Evolutionary conservation across 2,113 vertebrate genomes (phyloP).

Genomic region (Cyphotilapia sp.): DNA sequence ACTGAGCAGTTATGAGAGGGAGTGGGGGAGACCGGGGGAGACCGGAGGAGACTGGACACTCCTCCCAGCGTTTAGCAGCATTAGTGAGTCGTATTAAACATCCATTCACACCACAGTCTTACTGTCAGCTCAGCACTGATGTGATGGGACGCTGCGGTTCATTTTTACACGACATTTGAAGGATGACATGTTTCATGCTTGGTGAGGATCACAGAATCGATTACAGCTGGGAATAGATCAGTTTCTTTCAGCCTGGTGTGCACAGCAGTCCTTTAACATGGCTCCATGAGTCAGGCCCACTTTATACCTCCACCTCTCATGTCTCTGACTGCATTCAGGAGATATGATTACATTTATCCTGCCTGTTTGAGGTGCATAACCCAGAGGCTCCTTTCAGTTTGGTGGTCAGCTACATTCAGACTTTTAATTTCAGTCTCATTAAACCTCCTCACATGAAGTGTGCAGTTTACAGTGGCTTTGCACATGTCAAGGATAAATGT

Average conservation of each 20-base stretch:
- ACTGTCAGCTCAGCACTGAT: neutral
- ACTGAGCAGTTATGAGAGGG: neutral
- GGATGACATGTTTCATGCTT: neutral
- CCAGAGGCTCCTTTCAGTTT: neutral
- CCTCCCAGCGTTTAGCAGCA: constrained; percentile 12
- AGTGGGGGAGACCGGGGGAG: neutral
- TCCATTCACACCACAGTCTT: constrained; percentile 1
- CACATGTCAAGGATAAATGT: neutral
- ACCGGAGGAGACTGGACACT: neutral
- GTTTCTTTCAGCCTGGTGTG: neutral
- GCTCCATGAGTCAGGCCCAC: neutral
- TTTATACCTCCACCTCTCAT: neutral
- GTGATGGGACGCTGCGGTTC: neutral
- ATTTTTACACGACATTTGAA: neutral
- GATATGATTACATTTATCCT: neutral
- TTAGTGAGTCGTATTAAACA: constrained; percentile 25
- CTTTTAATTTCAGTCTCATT: neutral
- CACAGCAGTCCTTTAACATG: neutral
- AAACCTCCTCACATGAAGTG: neutral
- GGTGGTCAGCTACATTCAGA: neutral
- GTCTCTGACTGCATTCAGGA: neutral
- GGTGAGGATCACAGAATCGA: neutral
- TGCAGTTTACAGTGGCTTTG: neutral
- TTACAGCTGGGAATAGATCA: neutral
- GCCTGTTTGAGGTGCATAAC: neutral